phyloP scores from a whole-genome alignment of 2,113 vertebrate genomes.

The Elaphurus davidianus region DNA sequence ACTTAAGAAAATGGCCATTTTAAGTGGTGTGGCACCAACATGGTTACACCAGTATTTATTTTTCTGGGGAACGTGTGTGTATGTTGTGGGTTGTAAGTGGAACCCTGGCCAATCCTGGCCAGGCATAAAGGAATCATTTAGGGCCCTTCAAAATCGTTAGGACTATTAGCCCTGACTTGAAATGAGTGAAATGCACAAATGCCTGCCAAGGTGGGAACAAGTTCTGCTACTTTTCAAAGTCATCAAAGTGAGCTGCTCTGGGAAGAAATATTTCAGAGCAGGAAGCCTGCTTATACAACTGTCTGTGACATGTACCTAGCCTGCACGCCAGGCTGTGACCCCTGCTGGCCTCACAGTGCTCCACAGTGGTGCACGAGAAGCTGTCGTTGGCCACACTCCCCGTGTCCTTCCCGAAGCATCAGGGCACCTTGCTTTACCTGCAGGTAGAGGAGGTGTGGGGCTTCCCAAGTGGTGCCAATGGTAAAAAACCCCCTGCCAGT shows the following conservation, averaged over 20 bases:
- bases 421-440: background rate
- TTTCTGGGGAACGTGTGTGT: constrained; percentile 58
- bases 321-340: too few relatives aligned
- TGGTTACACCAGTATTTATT: constrained; percentile 50
- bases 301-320: background rate
- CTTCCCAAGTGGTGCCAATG: background rate
- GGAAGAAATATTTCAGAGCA: background rate
- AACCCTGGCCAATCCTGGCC: constrained; percentile 16
- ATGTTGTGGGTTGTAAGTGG: constrained; percentile 58
- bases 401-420: background rate
- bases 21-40: constrained; percentile 29
- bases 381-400: background rate
- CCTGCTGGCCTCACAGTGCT: background rate
- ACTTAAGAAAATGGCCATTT: constrained; percentile 58
- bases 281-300: background rate
- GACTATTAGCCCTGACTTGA: constrained; percentile 57
- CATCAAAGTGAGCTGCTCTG: background rate
- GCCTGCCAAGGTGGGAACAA: background rate
- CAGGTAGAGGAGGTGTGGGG: rapidly evolving
- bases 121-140: constrained; percentile 68
- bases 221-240: constrained; percentile 49
- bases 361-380: rapidly evolving
- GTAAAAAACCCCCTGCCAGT: background rate
- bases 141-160: constrained; percentile 63
- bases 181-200: background rate